A percentile compares a stretch with the other conserved stretches of the same genome.
phyloP scores from a whole-genome alignment of 2,113 vertebrate species.

The Thamnophis sirtalis region DNA sequence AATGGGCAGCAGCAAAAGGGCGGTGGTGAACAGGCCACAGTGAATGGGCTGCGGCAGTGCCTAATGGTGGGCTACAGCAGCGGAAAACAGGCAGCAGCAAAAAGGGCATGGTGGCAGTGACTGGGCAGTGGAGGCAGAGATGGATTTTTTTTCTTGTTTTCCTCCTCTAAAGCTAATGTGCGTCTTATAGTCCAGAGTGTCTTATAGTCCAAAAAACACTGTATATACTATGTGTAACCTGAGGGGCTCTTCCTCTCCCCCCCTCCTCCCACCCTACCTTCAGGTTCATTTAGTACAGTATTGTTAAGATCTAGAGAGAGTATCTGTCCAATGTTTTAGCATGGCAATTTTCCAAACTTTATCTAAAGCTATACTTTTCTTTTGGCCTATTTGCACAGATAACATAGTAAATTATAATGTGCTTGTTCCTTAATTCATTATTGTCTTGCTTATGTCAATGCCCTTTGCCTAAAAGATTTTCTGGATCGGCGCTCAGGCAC shows the following conservation, averaged over 20 bases:
- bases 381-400: neutral
- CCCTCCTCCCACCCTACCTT: fast-evolving
- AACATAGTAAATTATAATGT: neutral
- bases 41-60: too few relatives aligned
- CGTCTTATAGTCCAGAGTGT: too few relatives aligned
- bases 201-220: too few relatives aligned
- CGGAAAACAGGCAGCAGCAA: too few relatives aligned
- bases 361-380: neutral
- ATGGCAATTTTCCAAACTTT: neutral
- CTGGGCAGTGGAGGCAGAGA: too few relatives aligned
- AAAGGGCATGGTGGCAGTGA: too few relatives aligned
- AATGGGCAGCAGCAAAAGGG: too few relatives aligned
- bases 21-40: too few relatives aligned
- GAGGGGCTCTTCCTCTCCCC: fast-evolving
- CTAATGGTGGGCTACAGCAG: too few relatives aligned
- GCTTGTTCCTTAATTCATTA: neutral
- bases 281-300: neutral
- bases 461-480: neutral
- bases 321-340: neutral
- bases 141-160: too few relatives aligned
- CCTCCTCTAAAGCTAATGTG: too few relatives aligned
- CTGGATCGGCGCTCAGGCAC: neutral
- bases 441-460: neutral
- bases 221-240: too few relatives aligned
- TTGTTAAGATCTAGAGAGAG: neutral